Evolutionary conservation across 2,113 vertebrate species (phyloP).

Genomic region (Engraulis encrasicolus): DNA sequence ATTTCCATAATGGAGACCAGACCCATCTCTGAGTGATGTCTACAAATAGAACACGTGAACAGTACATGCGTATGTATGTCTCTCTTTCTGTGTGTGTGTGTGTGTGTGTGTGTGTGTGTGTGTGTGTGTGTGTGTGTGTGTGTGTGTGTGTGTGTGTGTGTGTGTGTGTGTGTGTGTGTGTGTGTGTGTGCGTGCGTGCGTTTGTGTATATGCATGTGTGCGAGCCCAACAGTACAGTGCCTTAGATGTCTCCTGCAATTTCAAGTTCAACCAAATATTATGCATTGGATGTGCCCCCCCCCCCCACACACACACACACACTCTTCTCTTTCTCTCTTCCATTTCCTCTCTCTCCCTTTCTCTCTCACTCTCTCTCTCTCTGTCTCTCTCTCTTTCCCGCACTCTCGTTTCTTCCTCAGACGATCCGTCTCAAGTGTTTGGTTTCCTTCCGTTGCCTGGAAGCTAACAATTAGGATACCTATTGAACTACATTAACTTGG

Average conservation of each 20-base stretch:
- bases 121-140: not conserved
- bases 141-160: not conserved
- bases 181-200: not conserved
- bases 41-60: slow-evolving; percentile 44
- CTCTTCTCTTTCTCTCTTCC: not conserved
- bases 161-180: not conserved
- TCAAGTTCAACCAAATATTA: not conserved
- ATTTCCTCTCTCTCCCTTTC: not conserved
- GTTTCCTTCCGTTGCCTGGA: slow-evolving; percentile 51
- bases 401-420: slow-evolving; percentile 49
- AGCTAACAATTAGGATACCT: slow-evolving; percentile 64
- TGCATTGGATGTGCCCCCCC: not conserved
- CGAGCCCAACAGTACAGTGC: not conserved
- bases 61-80: too few species aligned
- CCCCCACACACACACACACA: not conserved
- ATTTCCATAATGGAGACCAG: slow-evolving; percentile 56
- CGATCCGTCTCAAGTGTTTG: slow-evolving; percentile 53
- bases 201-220: not conserved
- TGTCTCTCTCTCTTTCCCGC: slow-evolving; percentile 11
- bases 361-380: not conserved
- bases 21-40: slow-evolving; percentile 52
- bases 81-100: not conserved
- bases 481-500: slow-evolving; percentile 61
- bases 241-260: not conserved
- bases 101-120: not conserved